phyloP scores from a whole-genome alignment of 2,888 invertebrate species.

The Lysandra coridon region DNA sequence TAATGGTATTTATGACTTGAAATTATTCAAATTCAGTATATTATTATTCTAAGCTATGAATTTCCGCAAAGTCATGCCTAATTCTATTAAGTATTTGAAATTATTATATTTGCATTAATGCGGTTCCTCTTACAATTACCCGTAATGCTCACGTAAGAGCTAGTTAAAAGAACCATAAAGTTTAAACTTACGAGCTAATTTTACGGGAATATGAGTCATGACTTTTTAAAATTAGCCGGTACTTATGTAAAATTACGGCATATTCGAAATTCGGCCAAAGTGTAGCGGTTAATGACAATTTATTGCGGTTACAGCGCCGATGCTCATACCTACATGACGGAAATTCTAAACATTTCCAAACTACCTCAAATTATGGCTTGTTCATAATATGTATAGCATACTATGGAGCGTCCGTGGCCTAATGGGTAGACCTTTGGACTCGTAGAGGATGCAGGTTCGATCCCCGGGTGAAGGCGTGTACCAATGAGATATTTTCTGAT shows the following conservation, averaged over 20 bases:
- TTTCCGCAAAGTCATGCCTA: no score
- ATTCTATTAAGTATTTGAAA: no score
- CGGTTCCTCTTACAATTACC: neutral
- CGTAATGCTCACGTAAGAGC: neutral
- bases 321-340: constrained; percentile 15
- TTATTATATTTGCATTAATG: neutral
- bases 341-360: constrained; percentile 19
- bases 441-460: no score
- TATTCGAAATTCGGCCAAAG: constrained; percentile 24
- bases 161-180: neutral
- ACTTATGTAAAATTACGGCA: constrained; percentile 19
- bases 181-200: neutral
- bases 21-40: no score
- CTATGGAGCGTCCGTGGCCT: no score
- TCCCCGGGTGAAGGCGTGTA: no score
- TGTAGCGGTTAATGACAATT: constrained; percentile 27
- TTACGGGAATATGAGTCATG: constrained; percentile 21
- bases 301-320: constrained; percentile 20
- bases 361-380: neutral
- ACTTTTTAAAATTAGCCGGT: constrained; percentile 4
- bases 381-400: neutral
- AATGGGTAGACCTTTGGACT: no score
- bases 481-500: no score
- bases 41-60: no score
- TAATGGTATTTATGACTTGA: no score